Base-by-base conservation (phyloP, 2,888 invertebrate genomes). In the Drosophila algonquin region DNA sequence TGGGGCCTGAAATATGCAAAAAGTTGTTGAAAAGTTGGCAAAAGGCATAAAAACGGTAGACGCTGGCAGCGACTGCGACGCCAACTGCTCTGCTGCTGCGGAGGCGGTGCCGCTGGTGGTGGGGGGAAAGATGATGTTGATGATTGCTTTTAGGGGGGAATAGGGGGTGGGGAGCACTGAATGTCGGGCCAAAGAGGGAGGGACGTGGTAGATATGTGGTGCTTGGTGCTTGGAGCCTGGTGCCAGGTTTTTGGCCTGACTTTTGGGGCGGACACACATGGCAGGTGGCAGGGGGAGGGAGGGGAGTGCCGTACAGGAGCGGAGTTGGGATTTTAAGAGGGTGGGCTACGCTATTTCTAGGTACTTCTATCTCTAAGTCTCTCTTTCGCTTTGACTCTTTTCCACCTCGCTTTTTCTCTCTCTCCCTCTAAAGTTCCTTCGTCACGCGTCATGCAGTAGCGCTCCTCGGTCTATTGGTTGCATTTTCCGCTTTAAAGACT, bases 11-110 rank as follows among this genome's bases (percentile, higher is more conserved):
- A 83, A 79, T 83, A 81, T 81, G 84, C 70, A 79, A 83, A 84
- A 85, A 85, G 82, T 83, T 81, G 80, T 76, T 80, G 65, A 81
- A 81, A 80, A 79, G 71, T 81, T 79, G 73, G 68, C 45, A 79
- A 73, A 81, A 70, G 58, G 56, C 75, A 81, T 76, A 81, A 78
- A 78, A 76, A 67, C 65, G 6, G 24, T 44, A 57, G 53, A 63
- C 52, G 67, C 68, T 70, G 69, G 68, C 35, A 12, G 35, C 14
- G 40, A 32, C 48, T 51, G 56, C 21, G 40, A 10, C 30, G 55
- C 46, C 8, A 40, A 14, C 50, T 14, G 48, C 12, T 48, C 47
- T 54, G 53, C 12, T n/a, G 40, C 40, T 40, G 14, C 14, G 40
- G 7, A 40, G 40, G 12, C 14, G 40, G 40, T 6, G 40, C 14